These are phyloP conservation scores for Alviniconcha strummeri DNA, from an alignment of 2,888 invertebrate genomes.

Conservation along the genomic window DNA sequence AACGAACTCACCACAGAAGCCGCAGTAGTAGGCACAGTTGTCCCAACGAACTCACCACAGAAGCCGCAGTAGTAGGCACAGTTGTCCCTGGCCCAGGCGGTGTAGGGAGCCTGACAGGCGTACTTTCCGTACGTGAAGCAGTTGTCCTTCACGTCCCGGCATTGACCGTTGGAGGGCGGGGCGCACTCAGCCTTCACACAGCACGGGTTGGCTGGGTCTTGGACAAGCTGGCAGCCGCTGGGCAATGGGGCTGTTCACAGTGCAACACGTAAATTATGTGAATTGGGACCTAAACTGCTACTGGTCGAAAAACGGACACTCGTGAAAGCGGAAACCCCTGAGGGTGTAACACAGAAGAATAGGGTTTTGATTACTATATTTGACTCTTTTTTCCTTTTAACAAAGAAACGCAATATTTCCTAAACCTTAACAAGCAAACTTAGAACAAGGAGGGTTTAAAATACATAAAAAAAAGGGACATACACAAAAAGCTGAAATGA, in stretches of 20 bases:
- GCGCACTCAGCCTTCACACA: constrained; percentile 55
- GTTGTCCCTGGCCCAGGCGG: constrained; percentile 41
- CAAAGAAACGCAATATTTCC: no score
- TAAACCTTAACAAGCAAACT: no score
- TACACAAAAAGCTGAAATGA: no score
- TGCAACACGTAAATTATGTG: no score
- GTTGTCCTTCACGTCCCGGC: constrained; percentile 37
- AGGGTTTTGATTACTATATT: no score
- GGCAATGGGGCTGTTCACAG: constrained; percentile 39
- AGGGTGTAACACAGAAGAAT: no score
- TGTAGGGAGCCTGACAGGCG: constrained; percentile 37
- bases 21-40: constrained; percentile 42
- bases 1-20: constrained; percentile 37
- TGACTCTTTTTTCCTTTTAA: no score
- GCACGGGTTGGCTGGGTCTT: constrained; percentile 54
- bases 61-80: constrained; percentile 42
- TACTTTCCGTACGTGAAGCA: constrained; percentile 41
- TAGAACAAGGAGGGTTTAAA: no score
- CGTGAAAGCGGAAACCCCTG: no score
- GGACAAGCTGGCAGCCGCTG: constrained; percentile 48
- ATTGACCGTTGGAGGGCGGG: constrained; percentile 41
- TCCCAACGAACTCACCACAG: constrained; percentile 37
- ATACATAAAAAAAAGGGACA: no score
- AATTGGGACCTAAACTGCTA: no score
- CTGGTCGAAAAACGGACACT: no score